These are phyloP conservation scores for Strigamia maritima DNA, from an alignment of 2,888 invertebrate genomes.

Conservation along the genomic window DNA sequence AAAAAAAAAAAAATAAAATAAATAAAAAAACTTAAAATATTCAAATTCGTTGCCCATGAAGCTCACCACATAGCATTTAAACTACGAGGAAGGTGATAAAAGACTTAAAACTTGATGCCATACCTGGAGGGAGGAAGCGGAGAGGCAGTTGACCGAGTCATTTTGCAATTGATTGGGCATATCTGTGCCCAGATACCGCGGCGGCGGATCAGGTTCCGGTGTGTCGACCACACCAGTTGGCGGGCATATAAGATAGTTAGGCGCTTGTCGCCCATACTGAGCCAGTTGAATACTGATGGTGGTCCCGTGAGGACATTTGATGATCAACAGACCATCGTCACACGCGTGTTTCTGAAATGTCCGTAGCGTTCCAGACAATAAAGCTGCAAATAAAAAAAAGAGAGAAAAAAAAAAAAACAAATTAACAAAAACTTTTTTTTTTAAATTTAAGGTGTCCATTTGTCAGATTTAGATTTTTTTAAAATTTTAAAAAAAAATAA, in stretches of 20 bases:
- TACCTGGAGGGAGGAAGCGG: constrained; percentile 71
- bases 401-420: not conserved
- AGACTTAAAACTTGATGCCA: constrained; percentile 48
- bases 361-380: constrained; percentile 82
- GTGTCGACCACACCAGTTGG: not conserved
- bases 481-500: not conserved
- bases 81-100: not conserved
- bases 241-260: constrained; percentile 50
- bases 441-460: not conserved
- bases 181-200: not conserved
- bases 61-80: not conserved
- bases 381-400: constrained; percentile 61
- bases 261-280: constrained; percentile 74
- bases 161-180: constrained; percentile 24
- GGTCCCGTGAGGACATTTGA: constrained; percentile 86
- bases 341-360: constrained; percentile 90
- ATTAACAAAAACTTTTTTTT: too few species aligned
- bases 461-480: not conserved
- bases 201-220: constrained; percentile 9
- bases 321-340: constrained; percentile 80
- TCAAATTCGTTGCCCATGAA: not conserved
- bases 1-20: not conserved
- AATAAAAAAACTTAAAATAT: not conserved
- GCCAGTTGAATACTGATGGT: constrained; percentile 86
- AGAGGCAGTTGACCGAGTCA: constrained; percentile 49